These are phyloP conservation scores for Pogonocherus hispidulus DNA, from an alignment of 2,888 invertebrate species.

Conservation along the genomic window DNA sequence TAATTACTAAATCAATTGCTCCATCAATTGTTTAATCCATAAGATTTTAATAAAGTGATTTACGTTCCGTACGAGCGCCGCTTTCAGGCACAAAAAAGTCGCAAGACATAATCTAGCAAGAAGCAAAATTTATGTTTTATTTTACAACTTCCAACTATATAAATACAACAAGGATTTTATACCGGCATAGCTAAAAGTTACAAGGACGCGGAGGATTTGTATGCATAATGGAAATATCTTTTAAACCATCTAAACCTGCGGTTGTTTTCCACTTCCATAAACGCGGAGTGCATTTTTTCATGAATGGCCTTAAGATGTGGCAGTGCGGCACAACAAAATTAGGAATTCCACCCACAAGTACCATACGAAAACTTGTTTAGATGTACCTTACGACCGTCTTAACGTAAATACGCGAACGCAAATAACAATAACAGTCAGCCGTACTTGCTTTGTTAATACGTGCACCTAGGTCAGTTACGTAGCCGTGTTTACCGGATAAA, in stretches of 20 bases:
- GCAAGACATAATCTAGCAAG: no score
- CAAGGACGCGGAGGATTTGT: constrained; percentile 2
- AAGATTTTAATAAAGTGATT: no score
- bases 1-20: no score
- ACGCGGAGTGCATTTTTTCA: constrained; percentile 7
- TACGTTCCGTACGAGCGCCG: no score
- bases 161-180: neutral
- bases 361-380: constrained; percentile 36
- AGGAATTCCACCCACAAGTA: constrained; percentile 38
- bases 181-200: neutral
- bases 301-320: constrained; percentile 7
- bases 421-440: constrained; percentile 31
- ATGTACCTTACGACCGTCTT: constrained; percentile 33
- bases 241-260: neutral
- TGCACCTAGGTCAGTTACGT: constrained; percentile 29
- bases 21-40: no score
- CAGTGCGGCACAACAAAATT: constrained; percentile 34
- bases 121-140: no score
- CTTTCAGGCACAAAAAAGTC: no score
- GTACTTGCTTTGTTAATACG: constrained; percentile 20
- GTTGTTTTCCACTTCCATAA: neutral
- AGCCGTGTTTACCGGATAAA: neutral
- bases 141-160: no score
- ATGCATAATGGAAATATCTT: constrained; percentile 5
- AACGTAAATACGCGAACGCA: constrained; percentile 27